phyloP scores from a whole-genome alignment of 2,113 vertebrate species.

The Rissa tridactyla region DNA sequence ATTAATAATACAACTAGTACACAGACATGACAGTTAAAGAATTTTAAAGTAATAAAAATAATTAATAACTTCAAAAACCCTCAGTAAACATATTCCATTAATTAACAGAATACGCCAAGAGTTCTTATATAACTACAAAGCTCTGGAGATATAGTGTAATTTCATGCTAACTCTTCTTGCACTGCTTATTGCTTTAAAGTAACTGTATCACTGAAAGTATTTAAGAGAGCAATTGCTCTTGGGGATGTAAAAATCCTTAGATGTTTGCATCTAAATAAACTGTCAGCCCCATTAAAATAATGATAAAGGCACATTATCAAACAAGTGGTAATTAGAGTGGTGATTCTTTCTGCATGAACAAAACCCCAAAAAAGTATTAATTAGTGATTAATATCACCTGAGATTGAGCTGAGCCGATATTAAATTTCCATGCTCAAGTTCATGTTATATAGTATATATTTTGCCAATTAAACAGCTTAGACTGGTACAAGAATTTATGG shows the following conservation, averaged over 20 bases:
- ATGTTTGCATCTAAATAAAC: slow-evolving; percentile 74
- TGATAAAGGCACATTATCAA: slow-evolving; percentile 74
- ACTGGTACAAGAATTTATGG: slow-evolving; percentile 41
- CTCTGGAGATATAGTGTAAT: slow-evolving; percentile 74
- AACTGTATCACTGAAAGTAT: slow-evolving; percentile 69
- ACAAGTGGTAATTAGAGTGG: slow-evolving; percentile 73
- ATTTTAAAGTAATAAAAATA: slow-evolving; percentile 42
- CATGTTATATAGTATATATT: not conserved
- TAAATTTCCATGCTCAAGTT: slow-evolving; percentile 40
- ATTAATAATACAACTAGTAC: not conserved
- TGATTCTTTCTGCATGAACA: slow-evolving; percentile 68
- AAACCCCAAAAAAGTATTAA: slow-evolving; percentile 63
- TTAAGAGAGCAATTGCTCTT: slow-evolving; percentile 71
- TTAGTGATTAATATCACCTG: slow-evolving; percentile 71
- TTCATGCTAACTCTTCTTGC: slow-evolving; percentile 71
- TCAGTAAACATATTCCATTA: slow-evolving; percentile 44
- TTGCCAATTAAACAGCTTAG: slow-evolving; percentile 62
- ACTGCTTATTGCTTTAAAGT: slow-evolving; percentile 70
- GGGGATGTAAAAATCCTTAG: slow-evolving; percentile 67
- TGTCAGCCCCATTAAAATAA: slow-evolving; percentile 59
- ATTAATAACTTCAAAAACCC: slow-evolving; percentile 58
- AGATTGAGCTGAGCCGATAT: slow-evolving; percentile 55
- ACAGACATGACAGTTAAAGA: not conserved
- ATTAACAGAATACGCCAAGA: slow-evolving; percentile 63
- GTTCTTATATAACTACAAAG: slow-evolving; percentile 71